These are phyloP conservation scores for Macrochelys suwanniensis DNA, from an alignment of 2,797 vertebrate genomes.

Conservation along the genomic window DNA sequence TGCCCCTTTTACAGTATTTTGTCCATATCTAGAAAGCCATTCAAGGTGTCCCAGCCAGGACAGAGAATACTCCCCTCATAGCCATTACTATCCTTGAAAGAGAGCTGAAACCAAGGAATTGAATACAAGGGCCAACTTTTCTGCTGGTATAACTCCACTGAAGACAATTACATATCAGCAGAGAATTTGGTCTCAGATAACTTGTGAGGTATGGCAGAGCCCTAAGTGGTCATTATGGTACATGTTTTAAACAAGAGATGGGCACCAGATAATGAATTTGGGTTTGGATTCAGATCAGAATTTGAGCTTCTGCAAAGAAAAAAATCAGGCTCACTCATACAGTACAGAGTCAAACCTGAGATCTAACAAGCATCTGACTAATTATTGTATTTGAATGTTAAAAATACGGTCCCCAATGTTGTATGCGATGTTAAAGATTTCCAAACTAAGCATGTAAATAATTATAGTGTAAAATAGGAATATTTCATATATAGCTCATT, in stretches of 20 bases:
- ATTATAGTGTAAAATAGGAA: background rate
- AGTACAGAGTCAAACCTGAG: background rate
- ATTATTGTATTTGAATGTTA: background rate
- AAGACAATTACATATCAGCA: background rate
- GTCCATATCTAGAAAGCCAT: background rate
- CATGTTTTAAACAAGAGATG: background rate
- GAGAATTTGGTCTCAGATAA: background rate
- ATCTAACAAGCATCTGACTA: background rate
- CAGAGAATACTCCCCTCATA: background rate
- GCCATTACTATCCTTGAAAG: background rate
- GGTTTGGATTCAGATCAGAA: background rate
- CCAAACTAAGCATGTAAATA: background rate
- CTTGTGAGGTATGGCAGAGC: background rate
- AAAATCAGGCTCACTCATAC: background rate
- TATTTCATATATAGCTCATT: background rate
- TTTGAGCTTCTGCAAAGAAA: background rate
- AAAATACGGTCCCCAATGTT: background rate
- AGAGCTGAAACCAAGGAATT: background rate
- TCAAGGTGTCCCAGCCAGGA: background rate
- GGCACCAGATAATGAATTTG: background rate
- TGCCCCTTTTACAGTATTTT: background rate
- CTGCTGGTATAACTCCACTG: background rate
- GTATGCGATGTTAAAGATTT: background rate
- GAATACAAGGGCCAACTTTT: background rate
- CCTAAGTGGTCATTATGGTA: background rate